A percentile compares a stretch with the other conserved stretches of the same genome.
Conservation (phyloP, 2,113 vertebrate genomes). For the Barbus barbus region DNA sequence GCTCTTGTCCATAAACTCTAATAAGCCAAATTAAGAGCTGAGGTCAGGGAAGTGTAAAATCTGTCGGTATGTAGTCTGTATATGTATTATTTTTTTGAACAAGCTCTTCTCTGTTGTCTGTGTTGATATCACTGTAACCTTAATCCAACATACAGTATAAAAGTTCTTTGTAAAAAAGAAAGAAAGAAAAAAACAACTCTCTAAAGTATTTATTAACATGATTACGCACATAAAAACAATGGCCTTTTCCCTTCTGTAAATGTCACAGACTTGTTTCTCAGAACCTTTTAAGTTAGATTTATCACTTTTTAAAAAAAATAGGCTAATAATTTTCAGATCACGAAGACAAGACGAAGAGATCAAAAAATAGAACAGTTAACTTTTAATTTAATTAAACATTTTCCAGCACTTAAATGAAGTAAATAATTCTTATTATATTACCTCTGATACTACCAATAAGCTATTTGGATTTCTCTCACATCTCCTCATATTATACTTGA, state of each 20-base stretch:
- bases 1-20: too few species aligned
- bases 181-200: too few species aligned
- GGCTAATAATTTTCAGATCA: too few species aligned
- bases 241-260: neutral
- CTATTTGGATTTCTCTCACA: neutral
- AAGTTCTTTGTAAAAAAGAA: too few species aligned
- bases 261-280: neutral
- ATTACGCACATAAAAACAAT: neutral
- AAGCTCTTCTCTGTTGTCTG: neutral
- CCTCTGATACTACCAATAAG: neutral
- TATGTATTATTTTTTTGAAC: neutral
- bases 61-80: neutral
- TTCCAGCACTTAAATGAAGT: neutral
- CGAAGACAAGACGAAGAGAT: neutral
- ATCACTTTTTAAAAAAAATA: too few species aligned
- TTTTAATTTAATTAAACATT: too few species aligned
- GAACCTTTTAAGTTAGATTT: neutral
- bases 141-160: too few species aligned
- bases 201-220: too few species aligned
- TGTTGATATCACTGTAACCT: too few species aligned
- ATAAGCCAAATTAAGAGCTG: too few species aligned
- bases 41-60: neutral
- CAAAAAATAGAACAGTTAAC: too few species aligned
- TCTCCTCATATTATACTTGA: neutral
- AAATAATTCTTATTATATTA: neutral